These are phyloP conservation scores for Megathymus violae DNA, from an alignment of 1,140 invertebrate genomes.

Conservation along the genomic window DNA sequence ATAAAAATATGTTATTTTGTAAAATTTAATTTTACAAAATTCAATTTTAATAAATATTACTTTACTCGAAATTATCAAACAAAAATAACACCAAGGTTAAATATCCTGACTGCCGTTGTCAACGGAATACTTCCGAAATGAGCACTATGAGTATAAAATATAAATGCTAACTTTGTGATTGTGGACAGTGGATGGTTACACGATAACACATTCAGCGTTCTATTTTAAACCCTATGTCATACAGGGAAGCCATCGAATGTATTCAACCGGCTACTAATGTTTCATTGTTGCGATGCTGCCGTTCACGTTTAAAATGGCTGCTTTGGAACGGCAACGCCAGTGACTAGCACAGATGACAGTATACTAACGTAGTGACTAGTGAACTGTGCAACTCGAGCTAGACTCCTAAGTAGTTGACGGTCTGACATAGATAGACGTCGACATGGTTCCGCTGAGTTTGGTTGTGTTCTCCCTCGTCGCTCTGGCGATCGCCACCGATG, in stretches of 20 bases:
- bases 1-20: no score
- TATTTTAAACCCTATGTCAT: slow-evolving; percentile 27
- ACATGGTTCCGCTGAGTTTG: slow-evolving; percentile 49
- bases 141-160: not conserved
- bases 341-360: no score
- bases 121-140: slow-evolving; percentile 13
- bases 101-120: no score
- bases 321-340: not conserved
- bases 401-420: not conserved
- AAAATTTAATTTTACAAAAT: no score
- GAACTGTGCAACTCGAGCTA: no score
- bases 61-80: no score
- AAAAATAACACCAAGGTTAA: no score
- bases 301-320: slow-evolving; percentile 7
- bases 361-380: no score
- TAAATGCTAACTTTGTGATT: slow-evolving; percentile 5
- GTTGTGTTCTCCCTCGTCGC: slow-evolving; percentile 47
- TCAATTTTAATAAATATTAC: no score
- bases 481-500: slow-evolving; percentile 45
- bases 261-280: not conserved
- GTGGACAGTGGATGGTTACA: not conserved
- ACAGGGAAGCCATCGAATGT: slow-evolving; percentile 3
- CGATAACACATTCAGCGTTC: slow-evolving; percentile 12
- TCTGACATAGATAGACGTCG: slow-evolving; percentile 39
- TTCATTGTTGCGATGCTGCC: not conserved